Percentiles rank a stretch among this genome's conserved stretches.
These are phyloP conservation scores for Sminthurinus aureus DNA, from an alignment of 2,888 invertebrate species.

Conservation along the genomic window DNA sequence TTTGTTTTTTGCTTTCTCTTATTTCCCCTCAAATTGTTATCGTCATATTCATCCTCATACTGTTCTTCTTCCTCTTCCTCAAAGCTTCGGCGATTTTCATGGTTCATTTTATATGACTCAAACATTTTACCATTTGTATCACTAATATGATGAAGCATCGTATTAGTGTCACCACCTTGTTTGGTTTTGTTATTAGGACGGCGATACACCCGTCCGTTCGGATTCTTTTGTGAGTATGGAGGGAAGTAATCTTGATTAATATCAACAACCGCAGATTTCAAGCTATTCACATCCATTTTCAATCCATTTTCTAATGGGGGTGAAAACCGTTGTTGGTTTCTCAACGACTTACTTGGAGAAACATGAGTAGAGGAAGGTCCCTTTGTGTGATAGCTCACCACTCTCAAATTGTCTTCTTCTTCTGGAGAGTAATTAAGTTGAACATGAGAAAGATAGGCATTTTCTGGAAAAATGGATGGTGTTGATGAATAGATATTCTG, in stretches of 20 bases:
- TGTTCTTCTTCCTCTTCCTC: no score
- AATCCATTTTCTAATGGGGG: not conserved
- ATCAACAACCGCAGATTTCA: not conserved
- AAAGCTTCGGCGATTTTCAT: no score
- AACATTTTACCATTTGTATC: not conserved
- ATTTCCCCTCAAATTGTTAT: not conserved
- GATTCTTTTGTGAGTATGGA: not conserved
- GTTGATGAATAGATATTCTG: not conserved
- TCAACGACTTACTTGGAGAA: slow-evolving; percentile 9
- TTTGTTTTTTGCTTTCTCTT: not conserved
- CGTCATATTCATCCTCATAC: not conserved
- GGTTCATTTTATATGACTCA: not conserved
- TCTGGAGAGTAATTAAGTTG: no score
- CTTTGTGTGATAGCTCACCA: not conserved
- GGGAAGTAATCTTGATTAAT: not conserved
- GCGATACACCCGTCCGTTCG: not conserved
- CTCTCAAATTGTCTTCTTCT: not conserved
- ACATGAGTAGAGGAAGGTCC: not conserved
- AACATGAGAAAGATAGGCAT: not conserved
- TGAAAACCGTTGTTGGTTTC: not conserved
- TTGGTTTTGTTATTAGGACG: not conserved
- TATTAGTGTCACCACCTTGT: no score
- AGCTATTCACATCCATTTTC: not conserved
- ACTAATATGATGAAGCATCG: not conserved
- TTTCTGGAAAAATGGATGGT: not conserved